Evolutionary conservation across 2,797 vertebrate genomes (phyloP).

Genomic region (Pangasius larnaudii): DNA sequence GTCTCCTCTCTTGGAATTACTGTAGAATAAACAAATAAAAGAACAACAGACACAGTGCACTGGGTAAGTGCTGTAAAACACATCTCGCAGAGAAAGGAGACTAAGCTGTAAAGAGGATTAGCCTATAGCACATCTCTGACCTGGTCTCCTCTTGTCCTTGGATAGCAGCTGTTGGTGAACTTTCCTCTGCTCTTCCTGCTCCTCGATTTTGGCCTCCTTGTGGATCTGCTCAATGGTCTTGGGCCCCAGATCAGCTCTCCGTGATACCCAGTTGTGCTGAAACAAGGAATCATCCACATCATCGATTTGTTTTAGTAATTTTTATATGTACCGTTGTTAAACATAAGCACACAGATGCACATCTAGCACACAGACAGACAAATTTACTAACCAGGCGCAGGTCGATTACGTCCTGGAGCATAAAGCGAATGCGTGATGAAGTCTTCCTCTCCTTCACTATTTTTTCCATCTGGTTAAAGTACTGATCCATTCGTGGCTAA

Average conservation of each 20-base stretch:
- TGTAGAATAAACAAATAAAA: constrained; percentile 22
- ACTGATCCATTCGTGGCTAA: constrained; percentile 89
- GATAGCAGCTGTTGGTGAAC: constrained; percentile 90
- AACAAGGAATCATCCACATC: not conserved
- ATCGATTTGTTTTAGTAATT: not conserved
- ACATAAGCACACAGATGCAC: not conserved
- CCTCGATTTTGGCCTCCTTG: constrained; percentile 88
- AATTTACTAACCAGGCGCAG: constrained; percentile 78
- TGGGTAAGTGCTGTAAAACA: not conserved
- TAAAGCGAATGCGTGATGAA: constrained; percentile 87
- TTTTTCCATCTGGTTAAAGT: constrained; percentile 90
- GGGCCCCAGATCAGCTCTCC: constrained; percentile 86
- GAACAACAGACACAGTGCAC: not conserved
- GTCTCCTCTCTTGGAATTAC: constrained; percentile 86
- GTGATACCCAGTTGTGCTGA: constrained; percentile 86
- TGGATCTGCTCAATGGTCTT: constrained; percentile 91
- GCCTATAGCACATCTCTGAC: constrained; percentile 69
- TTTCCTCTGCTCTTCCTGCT: constrained; percentile 87
- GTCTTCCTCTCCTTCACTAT: constrained; percentile 90
- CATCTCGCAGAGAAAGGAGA: not conserved
- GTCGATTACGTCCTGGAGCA: constrained; percentile 89
- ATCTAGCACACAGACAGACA: not conserved
- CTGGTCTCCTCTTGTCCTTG: constrained; percentile 93
- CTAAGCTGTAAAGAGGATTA: constrained; percentile 49
- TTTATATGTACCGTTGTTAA: not conserved